phyloP scores from a whole-genome alignment of 2,113 vertebrate genomes.

The Tetrao urogallus region DNA sequence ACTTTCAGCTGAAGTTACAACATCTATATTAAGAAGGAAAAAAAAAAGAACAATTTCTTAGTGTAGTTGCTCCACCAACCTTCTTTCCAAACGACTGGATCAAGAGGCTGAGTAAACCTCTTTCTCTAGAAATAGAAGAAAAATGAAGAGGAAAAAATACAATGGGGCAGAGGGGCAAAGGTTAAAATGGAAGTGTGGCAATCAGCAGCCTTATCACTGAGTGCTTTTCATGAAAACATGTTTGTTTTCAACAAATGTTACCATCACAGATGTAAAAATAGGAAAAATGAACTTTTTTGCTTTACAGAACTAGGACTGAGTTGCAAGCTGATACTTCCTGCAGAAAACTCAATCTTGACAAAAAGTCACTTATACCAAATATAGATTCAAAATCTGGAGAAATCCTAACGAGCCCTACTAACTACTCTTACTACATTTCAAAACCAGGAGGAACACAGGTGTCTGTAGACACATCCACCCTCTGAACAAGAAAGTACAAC shows the following conservation, averaged over 20 bases:
- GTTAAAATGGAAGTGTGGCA: accelerated
- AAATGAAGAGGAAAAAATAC: no score
- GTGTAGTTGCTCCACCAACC: neutral
- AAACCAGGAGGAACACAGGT: neutral
- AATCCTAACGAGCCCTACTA: neutral
- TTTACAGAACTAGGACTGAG: neutral
- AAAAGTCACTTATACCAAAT: neutral
- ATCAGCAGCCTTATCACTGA: neutral
- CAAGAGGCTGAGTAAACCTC: neutral
- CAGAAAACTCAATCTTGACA: slow-evolving; percentile 16
- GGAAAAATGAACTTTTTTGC: neutral
- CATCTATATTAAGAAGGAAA: neutral
- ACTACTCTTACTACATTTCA: neutral
- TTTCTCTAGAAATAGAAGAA: neutral
- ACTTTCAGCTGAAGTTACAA: neutral
- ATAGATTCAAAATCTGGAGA: neutral
- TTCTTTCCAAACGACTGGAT: neutral
- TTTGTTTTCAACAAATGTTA: neutral
- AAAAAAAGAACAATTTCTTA: neutral
- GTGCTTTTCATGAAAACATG: neutral
- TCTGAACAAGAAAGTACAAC: neutral
- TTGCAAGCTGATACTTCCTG: neutral
- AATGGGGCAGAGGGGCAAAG: neutral
- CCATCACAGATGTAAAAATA: neutral
- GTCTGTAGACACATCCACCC: neutral